These are phyloP conservation scores for Trachops cirrhosus DNA, from an alignment of 2,797 vertebrate species.

Conservation along the genomic window DNA sequence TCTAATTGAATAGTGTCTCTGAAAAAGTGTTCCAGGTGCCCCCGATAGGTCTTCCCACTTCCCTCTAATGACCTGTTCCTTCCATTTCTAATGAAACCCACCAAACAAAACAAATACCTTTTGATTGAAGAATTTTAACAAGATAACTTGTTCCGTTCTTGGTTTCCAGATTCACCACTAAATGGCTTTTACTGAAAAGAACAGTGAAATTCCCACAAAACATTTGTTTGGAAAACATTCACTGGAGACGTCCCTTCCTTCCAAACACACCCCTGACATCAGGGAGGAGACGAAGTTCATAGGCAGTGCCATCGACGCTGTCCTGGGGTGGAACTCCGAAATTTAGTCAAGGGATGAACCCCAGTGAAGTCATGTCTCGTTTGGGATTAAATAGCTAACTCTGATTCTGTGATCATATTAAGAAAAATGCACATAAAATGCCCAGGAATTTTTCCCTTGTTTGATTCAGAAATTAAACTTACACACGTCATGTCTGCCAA, in stretches of 20 bases:
- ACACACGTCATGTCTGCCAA: not conserved
- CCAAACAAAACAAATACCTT: not conserved
- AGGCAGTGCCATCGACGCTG: fast-evolving
- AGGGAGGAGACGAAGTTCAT: not conserved
- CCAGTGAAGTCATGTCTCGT: conserved; percentile 59
- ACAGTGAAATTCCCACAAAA: not conserved
- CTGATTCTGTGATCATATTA: conserved; percentile 20
- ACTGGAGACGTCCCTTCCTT: not conserved
- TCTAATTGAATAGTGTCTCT: not conserved
- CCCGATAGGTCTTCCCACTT: not conserved
- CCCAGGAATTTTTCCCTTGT: conserved; percentile 47
- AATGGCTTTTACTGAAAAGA: conserved; percentile 27
- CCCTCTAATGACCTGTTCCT: not conserved
- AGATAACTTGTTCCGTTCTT: conserved; percentile 10
- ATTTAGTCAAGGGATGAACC: conserved; percentile 3
- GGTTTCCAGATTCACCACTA: conserved; percentile 27
- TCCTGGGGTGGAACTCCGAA: not conserved
- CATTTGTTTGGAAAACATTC: not conserved
- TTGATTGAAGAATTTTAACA: conserved; percentile 42
- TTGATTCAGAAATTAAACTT: conserved; percentile 54
- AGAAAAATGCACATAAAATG: conserved; percentile 53
- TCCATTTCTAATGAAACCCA: not conserved
- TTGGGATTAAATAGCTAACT: conserved; percentile 45
- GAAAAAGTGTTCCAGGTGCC: not conserved
- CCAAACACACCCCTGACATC: not conserved